Evolutionary conservation across 2,797 vertebrate genomes (phyloP), one percentile per base, ranked within the genome.

Genomic region (Loris lydekkerianus): DNA sequence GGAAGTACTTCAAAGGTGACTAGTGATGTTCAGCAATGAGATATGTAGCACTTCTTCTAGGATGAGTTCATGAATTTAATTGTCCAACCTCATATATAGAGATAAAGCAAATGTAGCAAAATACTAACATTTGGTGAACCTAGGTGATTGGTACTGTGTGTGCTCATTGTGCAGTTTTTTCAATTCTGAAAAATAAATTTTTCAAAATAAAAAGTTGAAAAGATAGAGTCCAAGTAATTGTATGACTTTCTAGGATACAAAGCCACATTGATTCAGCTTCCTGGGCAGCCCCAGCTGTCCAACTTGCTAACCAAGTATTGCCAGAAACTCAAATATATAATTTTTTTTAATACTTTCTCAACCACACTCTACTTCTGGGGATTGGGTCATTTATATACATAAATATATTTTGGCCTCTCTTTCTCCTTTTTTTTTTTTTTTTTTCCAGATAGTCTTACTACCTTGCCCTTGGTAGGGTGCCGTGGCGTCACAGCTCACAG

Each of bases 151-250:
- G 15, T 43, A n/a, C 31, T 80, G 3, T 63, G 10, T 80, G 9
- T 76, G n/a, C 91, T 76, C 53, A 67, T 25, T 87, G 63, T 53
- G 40, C 14, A 37, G 5, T 80, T 88, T 34, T 61, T 85, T 86
- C 13, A 58, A 23, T 63, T 63, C 23, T 91, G 34, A 46, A 85
- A 27, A 93, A 69, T 10, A 73, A 96, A 61, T 23, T 76, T 88
- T 60, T 90, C 11, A 80, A 91, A 93, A 49, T 72, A 93, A 58
- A 63, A 80, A 49, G 11, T 78, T 83, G 31, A 75, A 78, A 86
- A 90, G 84, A 40, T 73, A 56, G 37, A 70, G 46, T 65, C 10
- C 25, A 56, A 63, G 18, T 86, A 67, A 80, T 43, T 53, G 63
- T 83, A 11, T 72, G 14, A 91, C 80, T 73, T 23, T 72, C 25